phyloP scores from a whole-genome alignment of 2,113 vertebrate species.

The Crotalus horridus region DNA sequence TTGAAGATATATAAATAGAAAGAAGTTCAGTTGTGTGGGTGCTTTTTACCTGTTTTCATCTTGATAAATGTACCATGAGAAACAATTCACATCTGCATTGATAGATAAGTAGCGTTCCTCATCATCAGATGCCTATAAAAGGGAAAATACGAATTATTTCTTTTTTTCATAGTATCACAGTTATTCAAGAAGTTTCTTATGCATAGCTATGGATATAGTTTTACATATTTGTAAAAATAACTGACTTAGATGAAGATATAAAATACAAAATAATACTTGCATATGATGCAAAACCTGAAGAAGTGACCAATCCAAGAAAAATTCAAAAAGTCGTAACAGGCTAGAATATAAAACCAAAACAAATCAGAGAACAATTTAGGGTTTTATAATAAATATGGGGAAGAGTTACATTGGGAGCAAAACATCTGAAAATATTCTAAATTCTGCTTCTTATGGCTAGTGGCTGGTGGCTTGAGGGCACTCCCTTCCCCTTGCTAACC shows the following conservation, averaged over 20 bases:
- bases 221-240: neutral
- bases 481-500: neutral
- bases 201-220: neutral
- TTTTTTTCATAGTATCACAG: neutral
- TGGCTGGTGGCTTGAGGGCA: neutral
- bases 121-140: neutral
- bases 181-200: neutral
- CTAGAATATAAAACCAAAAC: neutral
- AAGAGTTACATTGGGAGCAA: neutral
- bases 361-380: neutral
- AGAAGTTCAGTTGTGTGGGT: neutral
- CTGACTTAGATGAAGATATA: neutral
- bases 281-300: neutral
- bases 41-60: neutral
- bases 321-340: neutral
- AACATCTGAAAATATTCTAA: neutral
- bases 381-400: neutral
- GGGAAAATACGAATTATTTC: neutral
- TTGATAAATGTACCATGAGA: conserved; percentile 6
- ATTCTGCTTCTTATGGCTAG: neutral
- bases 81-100: conserved; percentile 21
- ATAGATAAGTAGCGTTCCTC: neutral
- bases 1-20: neutral
- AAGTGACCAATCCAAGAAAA: neutral
- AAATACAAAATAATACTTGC: neutral